Percentiles rank a stretch among this genome's conserved stretches.
phyloP scores from a whole-genome alignment of 2,888 invertebrate genomes.

The Blera fallax region DNA sequence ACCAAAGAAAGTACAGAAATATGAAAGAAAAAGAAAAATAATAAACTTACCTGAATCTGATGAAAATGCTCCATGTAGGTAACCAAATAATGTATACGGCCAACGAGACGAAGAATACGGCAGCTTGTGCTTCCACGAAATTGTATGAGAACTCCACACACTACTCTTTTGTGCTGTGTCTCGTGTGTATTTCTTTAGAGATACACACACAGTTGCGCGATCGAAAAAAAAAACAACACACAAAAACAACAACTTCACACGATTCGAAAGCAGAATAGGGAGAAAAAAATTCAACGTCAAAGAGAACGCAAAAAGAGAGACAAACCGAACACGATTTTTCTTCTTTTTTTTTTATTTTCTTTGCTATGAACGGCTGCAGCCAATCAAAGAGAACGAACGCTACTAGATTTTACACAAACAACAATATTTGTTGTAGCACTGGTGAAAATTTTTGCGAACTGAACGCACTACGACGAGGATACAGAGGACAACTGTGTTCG shows the following conservation, averaged over 20 bases:
- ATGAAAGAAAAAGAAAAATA: conserved; percentile 73
- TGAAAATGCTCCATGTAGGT: conserved; percentile 80
- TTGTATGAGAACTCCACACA: conserved; percentile 71
- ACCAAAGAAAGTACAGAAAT: conserved; percentile 57
- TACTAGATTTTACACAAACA: conserved; percentile 22
- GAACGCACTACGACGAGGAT: conserved; percentile 65
- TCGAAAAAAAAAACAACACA: neutral
- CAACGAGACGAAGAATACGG: conserved; percentile 71
- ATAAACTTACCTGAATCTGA: conserved; percentile 81
- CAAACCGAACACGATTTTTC: conserved; percentile 36
- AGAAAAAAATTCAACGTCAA: conserved; percentile 26
- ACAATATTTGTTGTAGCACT: conserved; percentile 15
- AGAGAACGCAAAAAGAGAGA: conserved; percentile 52
- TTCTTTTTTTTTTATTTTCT: conserved; percentile 1
- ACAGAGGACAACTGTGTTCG: conserved; percentile 68
- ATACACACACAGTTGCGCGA: conserved; percentile 58
- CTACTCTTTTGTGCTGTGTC: conserved; percentile 63
- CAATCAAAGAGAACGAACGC: conserved; percentile 45
- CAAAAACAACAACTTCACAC: conserved; percentile 27
- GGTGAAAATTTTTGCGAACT: conserved; percentile 40
- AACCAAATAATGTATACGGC: conserved; percentile 71
- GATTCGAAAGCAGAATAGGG: conserved; percentile 10
- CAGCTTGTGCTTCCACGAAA: conserved; percentile 65
- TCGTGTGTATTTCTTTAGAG: conserved; percentile 47
- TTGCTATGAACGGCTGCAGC: conserved; percentile 8